phyloP scores from a whole-genome alignment of 2,797 vertebrate genomes.

The Otolemur crassicaudatus region DNA sequence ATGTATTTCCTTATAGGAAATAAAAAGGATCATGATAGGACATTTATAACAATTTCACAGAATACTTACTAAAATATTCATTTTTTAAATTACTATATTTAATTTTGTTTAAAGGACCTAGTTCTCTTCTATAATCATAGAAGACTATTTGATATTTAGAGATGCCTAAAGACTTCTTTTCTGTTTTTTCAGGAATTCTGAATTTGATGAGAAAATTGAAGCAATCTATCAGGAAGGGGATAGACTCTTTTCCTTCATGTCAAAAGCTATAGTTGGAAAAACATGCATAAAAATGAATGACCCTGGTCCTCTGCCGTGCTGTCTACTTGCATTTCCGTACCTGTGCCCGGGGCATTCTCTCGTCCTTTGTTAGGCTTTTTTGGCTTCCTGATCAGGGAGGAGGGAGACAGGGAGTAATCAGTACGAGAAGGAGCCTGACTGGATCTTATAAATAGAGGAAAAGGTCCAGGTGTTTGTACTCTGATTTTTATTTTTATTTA shows the following conservation, averaged over 20 bases:
- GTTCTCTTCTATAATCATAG: neutral
- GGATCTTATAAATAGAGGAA: neutral
- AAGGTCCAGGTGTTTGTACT: neutral
- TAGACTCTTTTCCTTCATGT: neutral
- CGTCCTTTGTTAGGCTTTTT: neutral
- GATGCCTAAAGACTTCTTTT: neutral
- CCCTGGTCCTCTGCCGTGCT: neutral
- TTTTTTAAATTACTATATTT: neutral
- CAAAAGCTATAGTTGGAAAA: neutral
- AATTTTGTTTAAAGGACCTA: neutral
- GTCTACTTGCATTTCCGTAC: neutral
- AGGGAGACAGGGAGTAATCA: neutral
- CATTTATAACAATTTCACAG: neutral
- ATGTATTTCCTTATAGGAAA: neutral
- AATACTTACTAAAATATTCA: neutral
- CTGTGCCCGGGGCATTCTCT: neutral
- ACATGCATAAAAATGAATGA: neutral
- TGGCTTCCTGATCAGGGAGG: neutral
- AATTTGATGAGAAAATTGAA: conserved; percentile 29
- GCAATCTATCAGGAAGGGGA: neutral
- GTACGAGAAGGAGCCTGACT: neutral
- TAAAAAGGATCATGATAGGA: neutral
- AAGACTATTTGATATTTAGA: neutral
- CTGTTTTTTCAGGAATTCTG: neutral
- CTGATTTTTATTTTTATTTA: neutral